These are phyloP conservation scores for Aphelocoma californica DNA, from an alignment of 2,797 vertebrate genomes.

Conservation along the genomic window DNA sequence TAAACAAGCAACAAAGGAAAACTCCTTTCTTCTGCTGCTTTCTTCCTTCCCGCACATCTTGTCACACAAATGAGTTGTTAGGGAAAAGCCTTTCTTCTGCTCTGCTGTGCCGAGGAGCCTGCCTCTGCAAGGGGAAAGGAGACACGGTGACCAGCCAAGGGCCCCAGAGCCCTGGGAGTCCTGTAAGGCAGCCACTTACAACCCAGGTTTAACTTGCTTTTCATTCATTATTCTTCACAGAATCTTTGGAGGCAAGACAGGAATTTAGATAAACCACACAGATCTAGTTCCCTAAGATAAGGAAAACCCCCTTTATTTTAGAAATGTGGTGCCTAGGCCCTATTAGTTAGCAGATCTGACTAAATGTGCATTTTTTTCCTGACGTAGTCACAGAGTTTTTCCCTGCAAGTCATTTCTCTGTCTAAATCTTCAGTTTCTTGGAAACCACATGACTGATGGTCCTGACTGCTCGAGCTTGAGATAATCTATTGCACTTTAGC, in stretches of 20 bases:
- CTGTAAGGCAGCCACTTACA: background rate
- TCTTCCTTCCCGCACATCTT: background rate
- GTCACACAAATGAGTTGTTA: conserved; percentile 10
- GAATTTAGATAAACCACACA: background rate
- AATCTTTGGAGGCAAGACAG: background rate
- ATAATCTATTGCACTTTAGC: conserved; percentile 41
- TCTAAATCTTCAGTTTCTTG: conserved; percentile 42
- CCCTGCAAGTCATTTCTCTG: conserved; percentile 16
- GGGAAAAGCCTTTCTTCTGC: background rate
- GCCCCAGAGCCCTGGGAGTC: background rate
- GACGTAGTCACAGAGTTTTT: background rate
- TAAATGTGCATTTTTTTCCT: background rate
- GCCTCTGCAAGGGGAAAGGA: background rate
- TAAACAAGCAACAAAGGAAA: conserved; percentile 8
- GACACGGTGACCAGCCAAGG: background rate
- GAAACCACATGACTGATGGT: conserved; percentile 55
- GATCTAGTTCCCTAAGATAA: background rate
- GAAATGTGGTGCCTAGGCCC: background rate
- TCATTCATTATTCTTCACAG: background rate
- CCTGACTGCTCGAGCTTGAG: background rate
- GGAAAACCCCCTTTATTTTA: fast-evolving
- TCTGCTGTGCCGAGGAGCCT: background rate
- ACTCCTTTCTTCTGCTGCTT: background rate
- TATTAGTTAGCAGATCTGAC: background rate
- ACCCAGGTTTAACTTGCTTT: background rate